Evolutionary conservation across 2,113 vertebrate species (phyloP).

Genomic region (Lanius ludovicianus): DNA sequence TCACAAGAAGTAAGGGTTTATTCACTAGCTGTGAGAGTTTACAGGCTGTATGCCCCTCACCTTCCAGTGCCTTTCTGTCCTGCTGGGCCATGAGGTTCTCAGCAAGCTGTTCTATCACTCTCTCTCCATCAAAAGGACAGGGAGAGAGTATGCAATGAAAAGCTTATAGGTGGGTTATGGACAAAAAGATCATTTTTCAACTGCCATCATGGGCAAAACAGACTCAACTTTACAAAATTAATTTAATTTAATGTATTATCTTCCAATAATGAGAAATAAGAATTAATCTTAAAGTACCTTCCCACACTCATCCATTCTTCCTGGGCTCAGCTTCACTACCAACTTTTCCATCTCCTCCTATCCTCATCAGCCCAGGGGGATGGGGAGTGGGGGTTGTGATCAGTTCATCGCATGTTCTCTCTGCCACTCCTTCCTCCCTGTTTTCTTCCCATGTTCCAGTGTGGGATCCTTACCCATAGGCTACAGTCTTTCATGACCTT

Average conservation of each 20-base stretch:
- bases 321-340: neutral
- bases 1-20: neutral
- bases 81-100: neutral
- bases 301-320: neutral
- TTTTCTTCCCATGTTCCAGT: neutral
- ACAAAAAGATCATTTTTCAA: neutral
- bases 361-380: rapidly evolving
- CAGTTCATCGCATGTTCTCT: neutral
- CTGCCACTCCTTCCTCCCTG: neutral
- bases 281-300: neutral
- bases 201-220: neutral
- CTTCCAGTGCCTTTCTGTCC: neutral
- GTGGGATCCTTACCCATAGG: neutral
- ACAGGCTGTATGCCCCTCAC: neutral
- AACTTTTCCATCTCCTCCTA: neutral
- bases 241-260: neutral
- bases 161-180: neutral
- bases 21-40: neutral
- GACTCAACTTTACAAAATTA: neutral
- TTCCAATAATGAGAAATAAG: neutral
- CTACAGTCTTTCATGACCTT: neutral
- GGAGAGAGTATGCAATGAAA: neutral
- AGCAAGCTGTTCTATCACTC: neutral
- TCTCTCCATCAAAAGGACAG: neutral
- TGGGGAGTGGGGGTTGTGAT: rapidly evolving